Evolutionary conservation across 2,797 vertebrate genomes (phyloP).

Genomic region (Coluber constrictor): DNA sequence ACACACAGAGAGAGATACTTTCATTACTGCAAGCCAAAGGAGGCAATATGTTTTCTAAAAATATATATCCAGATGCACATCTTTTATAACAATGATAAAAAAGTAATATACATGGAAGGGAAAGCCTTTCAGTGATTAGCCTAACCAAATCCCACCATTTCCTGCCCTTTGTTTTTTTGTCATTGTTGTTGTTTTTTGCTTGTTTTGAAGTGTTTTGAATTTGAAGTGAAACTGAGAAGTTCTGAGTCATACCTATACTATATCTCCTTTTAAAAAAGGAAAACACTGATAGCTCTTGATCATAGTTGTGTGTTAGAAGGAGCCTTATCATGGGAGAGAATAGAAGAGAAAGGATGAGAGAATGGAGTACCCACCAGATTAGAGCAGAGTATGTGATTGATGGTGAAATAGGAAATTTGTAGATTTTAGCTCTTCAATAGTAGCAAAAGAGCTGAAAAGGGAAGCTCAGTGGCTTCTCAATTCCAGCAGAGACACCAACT

Average conservation of each 20-base stretch:
- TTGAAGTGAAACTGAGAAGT: background rate
- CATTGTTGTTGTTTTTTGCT: background rate
- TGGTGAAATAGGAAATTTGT: background rate
- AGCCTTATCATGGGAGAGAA: background rate
- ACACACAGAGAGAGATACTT: background rate
- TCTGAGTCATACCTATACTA: background rate
- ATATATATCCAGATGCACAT: background rate
- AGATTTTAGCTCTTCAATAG: background rate
- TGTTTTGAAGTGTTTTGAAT: background rate
- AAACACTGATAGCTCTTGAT: background rate
- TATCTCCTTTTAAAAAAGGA: background rate
- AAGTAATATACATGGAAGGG: background rate
- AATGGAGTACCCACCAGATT: background rate
- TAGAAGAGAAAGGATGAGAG: background rate
- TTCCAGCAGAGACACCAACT: background rate
- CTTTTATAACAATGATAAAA: background rate
- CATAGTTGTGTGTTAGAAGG: background rate
- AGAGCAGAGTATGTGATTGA: background rate
- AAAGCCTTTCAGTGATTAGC: background rate
- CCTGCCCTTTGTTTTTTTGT: background rate
- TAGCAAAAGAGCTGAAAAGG: background rate
- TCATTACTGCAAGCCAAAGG: background rate
- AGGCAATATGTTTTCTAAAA: background rate
- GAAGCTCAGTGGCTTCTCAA: background rate
- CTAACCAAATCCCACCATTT: background rate